These are phyloP conservation scores for Oreochromis niloticus DNA, from an alignment of 2,113 vertebrate genomes.

Conservation along the genomic window DNA sequence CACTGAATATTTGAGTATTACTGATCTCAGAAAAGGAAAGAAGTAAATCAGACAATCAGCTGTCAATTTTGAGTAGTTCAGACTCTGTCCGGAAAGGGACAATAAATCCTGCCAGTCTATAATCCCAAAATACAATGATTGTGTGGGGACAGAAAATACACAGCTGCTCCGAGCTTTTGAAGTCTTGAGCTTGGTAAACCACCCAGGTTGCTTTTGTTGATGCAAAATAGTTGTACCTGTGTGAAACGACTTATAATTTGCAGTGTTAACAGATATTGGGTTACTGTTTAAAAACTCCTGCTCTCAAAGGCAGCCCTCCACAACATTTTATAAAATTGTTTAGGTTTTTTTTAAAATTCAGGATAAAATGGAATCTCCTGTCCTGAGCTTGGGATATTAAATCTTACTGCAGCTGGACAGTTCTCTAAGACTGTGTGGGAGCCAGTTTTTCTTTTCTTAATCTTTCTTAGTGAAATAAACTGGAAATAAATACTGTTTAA, in stretches of 20 bases:
- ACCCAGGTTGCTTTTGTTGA: neutral
- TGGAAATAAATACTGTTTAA: neutral
- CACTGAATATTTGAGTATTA: neutral
- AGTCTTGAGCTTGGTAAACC: neutral
- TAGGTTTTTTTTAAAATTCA: neutral
- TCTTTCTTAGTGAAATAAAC: neutral
- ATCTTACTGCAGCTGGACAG: neutral
- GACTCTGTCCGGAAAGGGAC: neutral
- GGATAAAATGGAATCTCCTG: neutral
- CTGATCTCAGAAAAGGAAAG: neutral
- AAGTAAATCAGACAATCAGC: neutral
- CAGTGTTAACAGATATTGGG: neutral
- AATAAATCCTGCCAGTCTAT: neutral
- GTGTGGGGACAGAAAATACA: neutral
- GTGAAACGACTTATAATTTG: neutral
- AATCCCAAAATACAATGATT: neutral
- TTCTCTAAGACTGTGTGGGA: accelerated
- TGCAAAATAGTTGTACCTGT: neutral
- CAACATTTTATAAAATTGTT: neutral
- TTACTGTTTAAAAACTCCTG: neutral
- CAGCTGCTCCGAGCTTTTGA: neutral
- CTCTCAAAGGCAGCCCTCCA: neutral
- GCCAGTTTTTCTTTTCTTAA: neutral
- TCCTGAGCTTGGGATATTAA: neutral
- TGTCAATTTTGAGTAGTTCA: neutral